Conservation (phyloP, 2,113 vertebrate genomes). For the Caracal caracal region DNA sequence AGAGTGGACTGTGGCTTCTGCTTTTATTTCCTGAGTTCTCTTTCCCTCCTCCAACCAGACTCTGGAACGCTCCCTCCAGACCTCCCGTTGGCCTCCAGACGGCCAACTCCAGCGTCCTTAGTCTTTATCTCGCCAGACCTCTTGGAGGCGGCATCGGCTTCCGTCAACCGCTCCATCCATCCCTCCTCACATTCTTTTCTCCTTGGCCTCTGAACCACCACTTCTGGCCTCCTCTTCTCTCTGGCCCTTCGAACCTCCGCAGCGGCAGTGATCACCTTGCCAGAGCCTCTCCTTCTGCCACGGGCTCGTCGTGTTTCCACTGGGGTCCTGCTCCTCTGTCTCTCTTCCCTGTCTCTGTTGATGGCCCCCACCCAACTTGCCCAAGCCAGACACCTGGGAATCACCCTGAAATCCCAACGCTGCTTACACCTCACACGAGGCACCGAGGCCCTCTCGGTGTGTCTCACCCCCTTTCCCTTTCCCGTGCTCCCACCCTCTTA, state of each 20-base stretch:
- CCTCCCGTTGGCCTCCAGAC: rapidly evolving
- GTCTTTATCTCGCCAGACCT: not conserved
- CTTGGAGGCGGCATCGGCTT: not conserved
- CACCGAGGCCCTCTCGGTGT: not conserved
- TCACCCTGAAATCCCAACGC: not conserved
- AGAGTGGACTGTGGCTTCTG: not conserved
- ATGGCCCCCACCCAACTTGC: not conserved
- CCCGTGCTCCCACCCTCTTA: not conserved
- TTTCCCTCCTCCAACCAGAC: not conserved
- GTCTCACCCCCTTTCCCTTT: not conserved
- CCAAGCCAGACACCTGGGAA: not conserved
- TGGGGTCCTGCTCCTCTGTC: not conserved
- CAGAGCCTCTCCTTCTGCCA: not conserved
- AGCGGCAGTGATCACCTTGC: not conserved
- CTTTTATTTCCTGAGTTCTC: not conserved
- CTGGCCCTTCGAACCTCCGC: not conserved
- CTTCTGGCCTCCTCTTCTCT: not conserved
- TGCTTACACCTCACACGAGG: not conserved
- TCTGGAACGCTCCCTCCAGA: not conserved
- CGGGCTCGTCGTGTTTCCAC: not conserved
- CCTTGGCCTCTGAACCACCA: not conserved
- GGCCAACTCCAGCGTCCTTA: too few relatives aligned
- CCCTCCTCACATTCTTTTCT: not conserved
- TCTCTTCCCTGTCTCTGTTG: not conserved
- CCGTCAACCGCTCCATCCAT: too few relatives aligned